Percentiles rank a stretch among this genome's conserved stretches.
Evolutionary conservation across 2,888 invertebrate species (phyloP).

Genomic region (Hirudinaria manillensis): DNA sequence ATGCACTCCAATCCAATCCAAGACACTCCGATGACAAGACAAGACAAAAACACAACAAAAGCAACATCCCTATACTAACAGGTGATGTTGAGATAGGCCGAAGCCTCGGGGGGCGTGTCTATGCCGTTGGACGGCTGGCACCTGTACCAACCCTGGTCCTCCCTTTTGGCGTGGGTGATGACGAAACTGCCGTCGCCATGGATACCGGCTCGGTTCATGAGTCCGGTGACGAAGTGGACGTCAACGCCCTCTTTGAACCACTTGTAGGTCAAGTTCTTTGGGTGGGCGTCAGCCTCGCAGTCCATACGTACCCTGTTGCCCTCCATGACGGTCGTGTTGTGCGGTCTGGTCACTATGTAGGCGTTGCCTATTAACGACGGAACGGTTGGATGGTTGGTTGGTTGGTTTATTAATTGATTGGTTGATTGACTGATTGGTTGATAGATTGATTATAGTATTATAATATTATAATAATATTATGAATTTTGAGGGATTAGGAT

Average conservation of each 20-base stretch:
- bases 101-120: conserved; percentile 87
- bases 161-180: conserved; percentile 85
- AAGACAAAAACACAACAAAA: background rate
- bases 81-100: conserved; percentile 91
- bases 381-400: too few relatives aligned
- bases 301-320: conserved; percentile 89
- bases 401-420: too few relatives aligned
- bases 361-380: conserved; percentile 71
- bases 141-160: conserved; percentile 88
- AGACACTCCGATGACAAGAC: background rate
- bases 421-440: too few relatives aligned
- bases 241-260: conserved; percentile 32
- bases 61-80: conserved; percentile 64
- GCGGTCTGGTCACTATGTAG: conserved; percentile 88
- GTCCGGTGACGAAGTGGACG: conserved; percentile 32
- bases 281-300: conserved; percentile 86
- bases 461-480: too few relatives aligned
- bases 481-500: too few relatives aligned
- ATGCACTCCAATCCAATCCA: too few relatives aligned
- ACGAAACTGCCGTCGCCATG: conserved; percentile 83
- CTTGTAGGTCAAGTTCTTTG: conserved; percentile 58
- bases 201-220: conserved; percentile 87
- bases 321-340: conserved; percentile 87
- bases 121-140: conserved; percentile 95
- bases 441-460: too few relatives aligned